phyloP scores from a whole-genome alignment of 2,797 vertebrate species.

The Sternotherus odoratus region DNA sequence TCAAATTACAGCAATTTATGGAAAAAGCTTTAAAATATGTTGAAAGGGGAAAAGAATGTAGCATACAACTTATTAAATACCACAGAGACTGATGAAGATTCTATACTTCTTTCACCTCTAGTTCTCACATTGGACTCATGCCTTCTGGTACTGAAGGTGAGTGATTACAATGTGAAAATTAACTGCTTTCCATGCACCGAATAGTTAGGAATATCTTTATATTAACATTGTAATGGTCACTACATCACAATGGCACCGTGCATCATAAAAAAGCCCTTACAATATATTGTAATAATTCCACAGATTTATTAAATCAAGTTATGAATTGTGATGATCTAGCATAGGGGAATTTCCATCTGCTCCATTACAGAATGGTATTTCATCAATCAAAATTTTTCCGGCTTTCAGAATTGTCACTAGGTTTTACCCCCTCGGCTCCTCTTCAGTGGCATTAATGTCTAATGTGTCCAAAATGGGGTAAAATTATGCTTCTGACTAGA shows the following conservation, averaged over 20 bases:
- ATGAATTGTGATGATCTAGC: slow-evolving; percentile 46
- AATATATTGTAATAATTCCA: slow-evolving; percentile 44
- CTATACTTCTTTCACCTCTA: not conserved
- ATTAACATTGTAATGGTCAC: not conserved
- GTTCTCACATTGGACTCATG: not conserved
- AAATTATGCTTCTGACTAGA: slow-evolving; percentile 27
- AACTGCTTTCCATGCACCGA: not conserved
- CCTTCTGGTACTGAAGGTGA: slow-evolving; percentile 15
- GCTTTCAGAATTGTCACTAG: not conserved
- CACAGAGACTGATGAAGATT: not conserved
- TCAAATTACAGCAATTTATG: not conserved
- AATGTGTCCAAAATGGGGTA: slow-evolving; percentile 52
- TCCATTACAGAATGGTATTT: slow-evolving; percentile 43
- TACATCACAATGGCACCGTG: not conserved
- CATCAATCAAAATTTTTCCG: slow-evolving; percentile 46
- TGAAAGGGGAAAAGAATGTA: not conserved
- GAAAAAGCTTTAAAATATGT: not conserved
- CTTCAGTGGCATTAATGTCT: slow-evolving; percentile 55
- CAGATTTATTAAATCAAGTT: slow-evolving; percentile 57
- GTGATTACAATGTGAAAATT: not conserved
- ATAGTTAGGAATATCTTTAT: slow-evolving; percentile 22
- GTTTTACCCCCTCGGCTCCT: slow-evolving; percentile 49
- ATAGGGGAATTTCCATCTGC: slow-evolving; percentile 52
- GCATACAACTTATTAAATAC: not conserved
- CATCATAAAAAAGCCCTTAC: slow-evolving; percentile 4